Base-by-base conservation (phyloP, 2,797 vertebrate genomes). In the Ibycter americanus region DNA sequence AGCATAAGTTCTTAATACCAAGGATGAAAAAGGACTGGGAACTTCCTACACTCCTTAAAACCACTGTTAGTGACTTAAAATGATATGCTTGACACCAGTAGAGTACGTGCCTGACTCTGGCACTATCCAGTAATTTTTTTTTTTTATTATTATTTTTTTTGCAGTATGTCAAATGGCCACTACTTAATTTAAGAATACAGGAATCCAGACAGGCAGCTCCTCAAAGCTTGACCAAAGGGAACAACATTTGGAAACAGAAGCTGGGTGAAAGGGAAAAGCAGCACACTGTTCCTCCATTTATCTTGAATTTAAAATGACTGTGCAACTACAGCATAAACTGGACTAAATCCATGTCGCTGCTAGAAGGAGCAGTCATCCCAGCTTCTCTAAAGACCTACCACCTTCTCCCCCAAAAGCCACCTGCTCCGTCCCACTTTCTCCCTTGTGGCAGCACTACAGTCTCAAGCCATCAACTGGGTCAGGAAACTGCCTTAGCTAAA, bases 1-100 rank as follows among this genome's bases (percentile, higher is more conserved):
- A 90, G 65, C 9, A 1, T 2, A 47, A 71, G 23, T 52, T 82
- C n/a, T 61, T 61, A 65, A 82, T 14, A 17, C 4, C 15, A 51
- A 51, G 38, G 55, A 65, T 19, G 38, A 65, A 72, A 59, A 36
- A 13, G 18, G 20, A n/a, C 15, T 15, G 9, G 40, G 36, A 84
- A 52, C 31, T 79, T 25, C 36, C 40, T 46, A 23, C 2, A 4
- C 29, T 70, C 47, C 29, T 56, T 46, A 80, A 77, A 70, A 46
- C 17, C 56, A 44, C 42, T 5, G 12, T 2, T 12, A 46, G 51
- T 38, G 19, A 49, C 46, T 73, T 58, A 1, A 52, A 49, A 54
- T 36, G 6, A 49, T 7, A 29, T 0, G 2, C 51, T 66, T 1
- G 0, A 5, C 15, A 62, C 11, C 65, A 52, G 22, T 1, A 31